Conservation (phyloP, 2,113 vertebrate species). For the Bostrychus sinensis region DNA sequence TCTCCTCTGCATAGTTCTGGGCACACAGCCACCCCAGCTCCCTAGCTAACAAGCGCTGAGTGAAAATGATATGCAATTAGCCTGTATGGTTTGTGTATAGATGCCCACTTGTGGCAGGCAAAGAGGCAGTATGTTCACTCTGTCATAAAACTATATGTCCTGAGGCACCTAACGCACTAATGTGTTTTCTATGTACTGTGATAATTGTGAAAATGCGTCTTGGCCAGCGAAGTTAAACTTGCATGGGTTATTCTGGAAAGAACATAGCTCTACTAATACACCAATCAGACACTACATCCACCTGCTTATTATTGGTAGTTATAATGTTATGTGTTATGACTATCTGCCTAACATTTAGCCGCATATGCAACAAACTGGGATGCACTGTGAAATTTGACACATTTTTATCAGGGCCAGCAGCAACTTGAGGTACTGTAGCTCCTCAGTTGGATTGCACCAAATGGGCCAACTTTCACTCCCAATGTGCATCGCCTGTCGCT, state of each 20-base stretch:
- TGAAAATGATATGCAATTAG: constrained; percentile 73
- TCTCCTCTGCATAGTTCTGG: constrained; percentile 48
- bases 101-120: constrained; percentile 24
- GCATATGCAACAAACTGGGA: no score
- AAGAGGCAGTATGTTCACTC: not conserved
- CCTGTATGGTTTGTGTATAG: constrained; percentile 11
- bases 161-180: constrained; percentile 20
- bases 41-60: constrained; percentile 60
- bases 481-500: no score
- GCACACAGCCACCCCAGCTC: constrained; percentile 58
- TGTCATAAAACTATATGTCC: not conserved
- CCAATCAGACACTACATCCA: not conserved
- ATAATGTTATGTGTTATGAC: no score
- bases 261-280: not conserved
- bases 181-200: constrained; percentile 39
- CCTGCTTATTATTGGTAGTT: no score
- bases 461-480: no score
- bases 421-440: no score
- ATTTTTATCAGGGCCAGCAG: no score
- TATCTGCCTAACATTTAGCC: no score
- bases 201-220: constrained; percentile 4
- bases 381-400: no score
- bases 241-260: not conserved
- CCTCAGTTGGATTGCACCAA: no score
- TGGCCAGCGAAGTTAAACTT: not conserved